Percentiles rank a stretch among this genome's conserved stretches.
These are phyloP conservation scores for Scelioninae gen. 1 DNA, from an alignment of 2,888 invertebrate genomes.

Conservation along the genomic window DNA sequence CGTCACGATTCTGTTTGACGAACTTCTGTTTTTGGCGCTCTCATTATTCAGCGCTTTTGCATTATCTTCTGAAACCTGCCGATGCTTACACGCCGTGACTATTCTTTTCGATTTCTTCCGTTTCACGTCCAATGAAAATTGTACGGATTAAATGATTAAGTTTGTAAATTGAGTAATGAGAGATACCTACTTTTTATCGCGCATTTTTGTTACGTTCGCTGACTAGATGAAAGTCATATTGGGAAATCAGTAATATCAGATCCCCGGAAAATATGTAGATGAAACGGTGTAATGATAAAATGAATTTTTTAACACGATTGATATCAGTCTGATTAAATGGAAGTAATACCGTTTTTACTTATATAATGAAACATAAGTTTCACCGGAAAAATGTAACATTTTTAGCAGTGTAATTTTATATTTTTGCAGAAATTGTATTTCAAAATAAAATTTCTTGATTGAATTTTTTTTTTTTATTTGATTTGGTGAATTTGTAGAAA, in stretches of 20 bases:
- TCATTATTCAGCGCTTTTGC: slow-evolving; percentile 4
- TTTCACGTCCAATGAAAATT: background rate
- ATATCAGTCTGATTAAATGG: slow-evolving; percentile 9
- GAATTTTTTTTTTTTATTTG: too few species aligned
- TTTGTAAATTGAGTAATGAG: background rate
- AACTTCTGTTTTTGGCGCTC: background rate
- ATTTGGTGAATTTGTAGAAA: too few species aligned
- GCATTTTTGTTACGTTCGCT: too few species aligned
- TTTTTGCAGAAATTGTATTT: too few species aligned
- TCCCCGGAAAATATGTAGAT: background rate
- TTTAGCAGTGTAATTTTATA: too few species aligned
- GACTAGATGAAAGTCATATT: slow-evolving; percentile 15
- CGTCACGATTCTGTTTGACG: background rate
- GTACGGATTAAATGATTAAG: background rate
- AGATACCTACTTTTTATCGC: too few species aligned
- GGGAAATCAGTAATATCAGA: slow-evolving; percentile 3
- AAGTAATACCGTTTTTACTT: background rate
- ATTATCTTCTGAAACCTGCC: too few species aligned
- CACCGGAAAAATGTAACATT: too few species aligned
- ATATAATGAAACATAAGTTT: too few species aligned
- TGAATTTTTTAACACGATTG: background rate
- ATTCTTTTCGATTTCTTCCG: background rate
- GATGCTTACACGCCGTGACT: background rate
- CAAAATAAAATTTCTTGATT: too few species aligned
- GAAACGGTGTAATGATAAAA: slow-evolving; percentile 1